These are phyloP conservation scores for Lochmaea crataegi DNA, from an alignment of 2,888 invertebrate species.

Conservation along the genomic window DNA sequence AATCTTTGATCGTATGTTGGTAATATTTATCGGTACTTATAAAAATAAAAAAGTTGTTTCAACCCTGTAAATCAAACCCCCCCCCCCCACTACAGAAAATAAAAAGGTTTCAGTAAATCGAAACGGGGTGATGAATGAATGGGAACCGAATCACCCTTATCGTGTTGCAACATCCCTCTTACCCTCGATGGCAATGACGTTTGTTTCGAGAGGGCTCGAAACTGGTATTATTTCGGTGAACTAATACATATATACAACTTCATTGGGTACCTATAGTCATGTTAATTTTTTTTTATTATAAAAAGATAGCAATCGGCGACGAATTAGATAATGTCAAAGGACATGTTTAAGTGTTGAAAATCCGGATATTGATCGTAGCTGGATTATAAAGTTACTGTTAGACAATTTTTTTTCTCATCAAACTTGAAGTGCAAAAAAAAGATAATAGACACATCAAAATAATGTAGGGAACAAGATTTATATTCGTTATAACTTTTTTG, in stretches of 20 bases:
- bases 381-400: not conserved
- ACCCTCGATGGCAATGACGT: not conserved
- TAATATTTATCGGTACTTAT: too few relatives aligned
- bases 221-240: not conserved
- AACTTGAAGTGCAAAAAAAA: not conserved
- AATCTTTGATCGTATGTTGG: too few relatives aligned
- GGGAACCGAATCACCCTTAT: constrained; percentile 29
- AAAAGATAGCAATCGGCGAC: not conserved
- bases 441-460: too few relatives aligned
- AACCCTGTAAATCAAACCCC: not conserved
- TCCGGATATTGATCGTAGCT: not conserved
- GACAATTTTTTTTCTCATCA: not conserved
- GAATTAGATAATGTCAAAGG: constrained; percentile 1
- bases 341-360: constrained; percentile 5
- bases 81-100: not conserved
- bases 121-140: constrained; percentile 22
- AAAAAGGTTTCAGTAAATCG: constrained; percentile 11
- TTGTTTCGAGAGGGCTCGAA: constrained; percentile 14
- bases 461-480: too few relatives aligned
- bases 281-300: constrained; percentile 8
- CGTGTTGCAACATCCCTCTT: constrained; percentile 19
- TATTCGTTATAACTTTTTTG: too few relatives aligned
- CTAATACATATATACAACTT: constrained; percentile 11
- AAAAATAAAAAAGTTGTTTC: not conserved
- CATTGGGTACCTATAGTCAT: constrained; percentile 2